Conservation (phyloP, 2,797 vertebrate genomes). For the Agapornis canus region DNA sequence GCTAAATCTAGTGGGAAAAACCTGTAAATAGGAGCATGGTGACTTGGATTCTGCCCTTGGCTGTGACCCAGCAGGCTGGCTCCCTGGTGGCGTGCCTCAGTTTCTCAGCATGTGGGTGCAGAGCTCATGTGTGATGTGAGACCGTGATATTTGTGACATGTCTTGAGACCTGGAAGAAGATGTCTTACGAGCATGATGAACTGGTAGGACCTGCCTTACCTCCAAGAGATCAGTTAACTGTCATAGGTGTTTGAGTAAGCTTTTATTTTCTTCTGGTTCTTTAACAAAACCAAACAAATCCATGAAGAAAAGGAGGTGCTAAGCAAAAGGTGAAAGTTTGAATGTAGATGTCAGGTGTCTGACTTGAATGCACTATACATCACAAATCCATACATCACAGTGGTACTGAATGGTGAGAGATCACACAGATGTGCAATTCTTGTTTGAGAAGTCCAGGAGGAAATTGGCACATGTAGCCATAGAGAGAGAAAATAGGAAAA, state of each 20-base stretch:
- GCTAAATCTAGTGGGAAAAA: background rate
- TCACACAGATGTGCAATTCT: background rate
- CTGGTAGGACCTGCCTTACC: background rate
- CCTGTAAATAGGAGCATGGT: background rate
- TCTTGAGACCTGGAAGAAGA: background rate
- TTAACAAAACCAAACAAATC: background rate
- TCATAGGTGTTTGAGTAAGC: background rate
- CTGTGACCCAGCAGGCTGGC: background rate
- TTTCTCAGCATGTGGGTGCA: background rate
- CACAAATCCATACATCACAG: background rate
- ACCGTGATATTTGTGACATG: too few species aligned
- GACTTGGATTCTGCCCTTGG: background rate
- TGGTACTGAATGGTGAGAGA: background rate
- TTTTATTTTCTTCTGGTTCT: background rate
- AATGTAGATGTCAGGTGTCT: background rate
- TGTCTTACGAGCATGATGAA: background rate
- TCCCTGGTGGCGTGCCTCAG: background rate
- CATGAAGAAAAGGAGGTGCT: background rate
- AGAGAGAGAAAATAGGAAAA: background rate
- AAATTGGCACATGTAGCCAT: background rate
- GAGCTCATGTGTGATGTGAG: background rate
- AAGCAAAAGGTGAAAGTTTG: background rate
- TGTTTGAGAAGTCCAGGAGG: background rate
- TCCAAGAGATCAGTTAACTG: background rate
- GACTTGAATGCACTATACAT: background rate